Percentiles rank a stretch among this genome's conserved stretches.
Evolutionary conservation across 2,113 vertebrate genomes (phyloP).

Genomic region (Alligator mississippiensis): DNA sequence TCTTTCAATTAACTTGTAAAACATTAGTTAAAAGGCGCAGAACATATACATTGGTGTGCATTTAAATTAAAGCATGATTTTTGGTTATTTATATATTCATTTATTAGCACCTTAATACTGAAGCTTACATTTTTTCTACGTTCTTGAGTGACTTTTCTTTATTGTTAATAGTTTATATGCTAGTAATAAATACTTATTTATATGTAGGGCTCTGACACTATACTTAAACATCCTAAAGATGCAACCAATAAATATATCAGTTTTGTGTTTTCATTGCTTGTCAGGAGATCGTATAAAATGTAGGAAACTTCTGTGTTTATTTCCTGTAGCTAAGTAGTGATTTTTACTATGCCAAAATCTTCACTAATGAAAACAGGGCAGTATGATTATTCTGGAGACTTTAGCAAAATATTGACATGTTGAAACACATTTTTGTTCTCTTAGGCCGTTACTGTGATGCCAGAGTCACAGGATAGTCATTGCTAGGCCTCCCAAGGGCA

Average conservation of each 20-base stretch:
- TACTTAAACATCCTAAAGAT: conserved; percentile 62
- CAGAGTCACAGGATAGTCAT: not conserved
- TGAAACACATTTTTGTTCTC: not conserved
- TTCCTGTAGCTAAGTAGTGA: conserved; percentile 49
- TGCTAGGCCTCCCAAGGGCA: not conserved
- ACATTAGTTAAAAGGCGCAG: conserved; percentile 40
- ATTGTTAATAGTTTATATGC: conserved; percentile 64
- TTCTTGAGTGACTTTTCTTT: conserved; percentile 46
- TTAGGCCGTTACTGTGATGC: not conserved
- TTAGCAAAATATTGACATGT: conserved; percentile 27
- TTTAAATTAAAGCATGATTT: conserved; percentile 64
- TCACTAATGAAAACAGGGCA: conserved; percentile 7
- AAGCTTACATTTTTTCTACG: conserved; percentile 47
- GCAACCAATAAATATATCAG: conserved; percentile 42
- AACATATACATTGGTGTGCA: conserved; percentile 35
- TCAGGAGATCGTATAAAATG: conserved; percentile 39
- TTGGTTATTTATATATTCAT: conserved; percentile 63
- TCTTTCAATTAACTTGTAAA: conserved; percentile 52
- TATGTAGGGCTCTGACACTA: conserved; percentile 42
- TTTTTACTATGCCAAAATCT: conserved; percentile 44
- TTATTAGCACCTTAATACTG: conserved; percentile 37
- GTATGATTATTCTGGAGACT: conserved; percentile 13
- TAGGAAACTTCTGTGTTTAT: conserved; percentile 34
- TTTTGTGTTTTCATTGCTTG: conserved; percentile 53
- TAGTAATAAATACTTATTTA: conserved; percentile 67